These are phyloP conservation scores for Liodrosophila aerea DNA, from an alignment of 2,888 invertebrate species.

Conservation along the genomic window DNA sequence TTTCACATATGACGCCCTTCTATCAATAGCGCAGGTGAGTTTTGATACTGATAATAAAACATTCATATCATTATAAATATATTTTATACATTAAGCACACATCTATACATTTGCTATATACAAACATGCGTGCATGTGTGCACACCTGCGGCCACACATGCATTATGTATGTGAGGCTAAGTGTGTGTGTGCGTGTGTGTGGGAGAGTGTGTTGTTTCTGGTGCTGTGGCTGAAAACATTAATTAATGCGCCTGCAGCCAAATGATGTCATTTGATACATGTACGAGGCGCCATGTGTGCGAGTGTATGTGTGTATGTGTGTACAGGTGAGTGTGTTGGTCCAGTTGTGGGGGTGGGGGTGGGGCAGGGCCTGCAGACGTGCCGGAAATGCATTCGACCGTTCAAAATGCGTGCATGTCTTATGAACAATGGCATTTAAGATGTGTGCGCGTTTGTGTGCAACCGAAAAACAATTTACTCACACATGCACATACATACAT, in stretches of 20 bases:
- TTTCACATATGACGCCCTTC: too few species aligned
- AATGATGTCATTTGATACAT: slow-evolving; percentile 64
- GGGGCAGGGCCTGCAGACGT: slow-evolving; percentile 44
- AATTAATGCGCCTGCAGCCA: slow-evolving; percentile 73
- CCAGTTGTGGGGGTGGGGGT: slow-evolving; percentile 9
- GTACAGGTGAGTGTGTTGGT: slow-evolving; percentile 16
- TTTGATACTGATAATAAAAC: too few species aligned
- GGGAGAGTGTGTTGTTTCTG: slow-evolving; percentile 37
- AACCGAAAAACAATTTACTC: slow-evolving; percentile 58
- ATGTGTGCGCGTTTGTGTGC: slow-evolving; percentile 33
- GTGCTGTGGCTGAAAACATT: slow-evolving; percentile 62
- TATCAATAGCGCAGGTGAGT: too few species aligned
- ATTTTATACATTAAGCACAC: too few species aligned
- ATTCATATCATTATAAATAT: too few species aligned
- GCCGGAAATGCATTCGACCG: slow-evolving; percentile 66
- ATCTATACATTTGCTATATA: too few species aligned
- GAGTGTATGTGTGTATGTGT: slow-evolving; percentile 13
- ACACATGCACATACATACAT: slow-evolving; percentile 13
- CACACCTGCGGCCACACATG: too few species aligned
- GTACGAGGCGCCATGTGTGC: slow-evolving; percentile 28
- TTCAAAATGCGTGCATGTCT: slow-evolving; percentile 73
- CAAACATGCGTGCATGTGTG: too few species aligned
- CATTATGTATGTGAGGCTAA: too few species aligned
- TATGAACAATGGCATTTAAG: slow-evolving; percentile 72
- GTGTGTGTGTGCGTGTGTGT: too few species aligned